A percentile compares a stretch with the other conserved stretches of the same genome.
phyloP scores from a whole-genome alignment of 2,113 vertebrate genomes.

The Gymnocephalus cernua region DNA sequence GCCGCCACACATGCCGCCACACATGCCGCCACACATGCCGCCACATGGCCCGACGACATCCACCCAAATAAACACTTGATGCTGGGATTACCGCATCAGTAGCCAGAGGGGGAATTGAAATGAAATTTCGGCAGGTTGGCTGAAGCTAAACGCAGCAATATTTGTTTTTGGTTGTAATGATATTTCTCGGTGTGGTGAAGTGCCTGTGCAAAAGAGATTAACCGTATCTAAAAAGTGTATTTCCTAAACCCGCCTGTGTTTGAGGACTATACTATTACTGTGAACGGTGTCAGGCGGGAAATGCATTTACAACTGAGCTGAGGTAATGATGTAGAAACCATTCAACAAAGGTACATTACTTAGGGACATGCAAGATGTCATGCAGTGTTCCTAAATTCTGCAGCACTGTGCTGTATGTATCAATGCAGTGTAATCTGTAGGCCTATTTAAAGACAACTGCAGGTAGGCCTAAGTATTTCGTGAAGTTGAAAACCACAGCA shows the following conservation, averaged over 20 bases:
- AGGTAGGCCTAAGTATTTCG: not conserved
- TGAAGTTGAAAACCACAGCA: constrained; percentile 4
- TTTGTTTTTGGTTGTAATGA: constrained; percentile 40
- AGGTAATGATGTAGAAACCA: not conserved
- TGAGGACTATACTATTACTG: not conserved
- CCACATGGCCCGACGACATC: constrained; percentile 26
- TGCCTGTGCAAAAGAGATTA: constrained; percentile 32
- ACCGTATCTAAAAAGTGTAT: not conserved
- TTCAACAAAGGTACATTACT: not conserved
- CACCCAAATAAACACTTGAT: constrained; percentile 45
- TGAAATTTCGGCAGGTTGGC: constrained; percentile 24
- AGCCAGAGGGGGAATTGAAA: constrained; percentile 34
- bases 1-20: no score
- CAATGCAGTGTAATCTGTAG: no score
- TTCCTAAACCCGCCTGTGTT: constrained; percentile 28
- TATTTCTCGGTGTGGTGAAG: constrained; percentile 28
- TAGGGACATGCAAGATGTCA: not conserved
- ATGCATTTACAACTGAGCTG: constrained; percentile 12
- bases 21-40: constrained; percentile 4
- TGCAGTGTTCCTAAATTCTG: no score
- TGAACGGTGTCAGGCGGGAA: constrained; percentile 19
- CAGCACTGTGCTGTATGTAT: no score
- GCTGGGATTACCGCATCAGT: constrained; percentile 23
- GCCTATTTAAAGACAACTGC: no score
- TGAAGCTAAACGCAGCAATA: constrained; percentile 23